These are phyloP conservation scores for Mantis religiosa DNA, from an alignment of 2,888 invertebrate species.

Conservation along the genomic window DNA sequence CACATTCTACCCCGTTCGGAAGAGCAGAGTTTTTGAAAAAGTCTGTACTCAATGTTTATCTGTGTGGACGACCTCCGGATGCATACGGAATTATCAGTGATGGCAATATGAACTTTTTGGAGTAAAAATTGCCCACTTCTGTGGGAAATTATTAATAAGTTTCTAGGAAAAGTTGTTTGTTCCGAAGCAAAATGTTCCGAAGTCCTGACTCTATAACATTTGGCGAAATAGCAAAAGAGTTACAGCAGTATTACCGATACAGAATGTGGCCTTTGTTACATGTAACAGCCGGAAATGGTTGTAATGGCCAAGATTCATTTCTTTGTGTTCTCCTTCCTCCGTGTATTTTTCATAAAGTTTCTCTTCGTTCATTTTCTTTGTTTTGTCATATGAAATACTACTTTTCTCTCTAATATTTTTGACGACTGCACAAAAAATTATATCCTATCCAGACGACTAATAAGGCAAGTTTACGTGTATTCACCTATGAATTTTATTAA, in stretches of 20 bases:
- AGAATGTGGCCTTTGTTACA: background rate
- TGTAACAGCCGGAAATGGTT: background rate
- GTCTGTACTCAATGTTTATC: background rate
- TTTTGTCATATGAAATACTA: too few species aligned
- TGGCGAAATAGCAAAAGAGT: background rate
- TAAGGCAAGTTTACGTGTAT: too few species aligned
- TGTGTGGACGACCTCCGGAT: background rate
- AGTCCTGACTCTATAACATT: background rate
- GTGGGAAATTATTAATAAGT: background rate
- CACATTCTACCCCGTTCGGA: background rate
- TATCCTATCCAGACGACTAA: too few species aligned
- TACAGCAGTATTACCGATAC: background rate
- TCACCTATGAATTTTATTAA: too few species aligned
- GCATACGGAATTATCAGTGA: background rate
- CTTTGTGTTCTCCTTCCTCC: too few species aligned
- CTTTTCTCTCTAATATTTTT: too few species aligned
- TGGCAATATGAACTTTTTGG: background rate
- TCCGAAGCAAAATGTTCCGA: background rate
- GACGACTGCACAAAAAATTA: too few species aligned
- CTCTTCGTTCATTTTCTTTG: too few species aligned
- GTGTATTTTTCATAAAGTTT: too few species aligned
- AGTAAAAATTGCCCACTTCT: background rate
- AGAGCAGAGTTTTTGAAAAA: background rate
- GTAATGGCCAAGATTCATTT: background rate
- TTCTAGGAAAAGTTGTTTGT: background rate